Conservation (phyloP, 1,140 invertebrate species). For the Hycleus cichorii region DNA sequence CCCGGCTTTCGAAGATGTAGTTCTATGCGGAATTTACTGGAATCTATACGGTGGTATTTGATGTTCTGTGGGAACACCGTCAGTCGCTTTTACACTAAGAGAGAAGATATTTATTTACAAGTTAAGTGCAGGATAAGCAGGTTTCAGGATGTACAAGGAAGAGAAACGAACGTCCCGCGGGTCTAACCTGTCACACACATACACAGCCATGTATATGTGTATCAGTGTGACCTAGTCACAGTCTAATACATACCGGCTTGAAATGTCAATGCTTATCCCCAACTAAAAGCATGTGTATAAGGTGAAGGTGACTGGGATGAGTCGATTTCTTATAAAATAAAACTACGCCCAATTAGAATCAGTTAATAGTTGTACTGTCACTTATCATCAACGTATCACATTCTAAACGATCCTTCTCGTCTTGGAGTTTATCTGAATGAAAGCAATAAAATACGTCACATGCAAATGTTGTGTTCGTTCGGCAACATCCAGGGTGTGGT, state of each 20-base stretch:
- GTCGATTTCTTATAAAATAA: background rate
- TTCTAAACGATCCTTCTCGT: slow-evolving; percentile 13
- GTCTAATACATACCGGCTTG: slow-evolving; percentile 24
- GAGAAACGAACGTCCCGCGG: slow-evolving; percentile 21
- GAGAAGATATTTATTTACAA: slow-evolving; percentile 7
- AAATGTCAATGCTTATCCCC: slow-evolving; percentile 32
- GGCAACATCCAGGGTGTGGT: slow-evolving; percentile 40
- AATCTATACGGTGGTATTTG: too few relatives aligned
- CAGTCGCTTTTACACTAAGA: background rate
- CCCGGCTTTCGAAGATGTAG: too few relatives aligned
- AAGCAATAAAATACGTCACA: slow-evolving; percentile 43
- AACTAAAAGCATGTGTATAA: background rate
- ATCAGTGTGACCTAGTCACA: slow-evolving; percentile 22
- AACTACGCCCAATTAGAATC: too few relatives aligned
- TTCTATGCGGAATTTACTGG: too few relatives aligned
- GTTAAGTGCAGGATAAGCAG: slow-evolving; percentile 8
- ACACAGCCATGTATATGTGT: background rate
- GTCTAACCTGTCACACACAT: slow-evolving; percentile 5
- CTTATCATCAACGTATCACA: background rate
- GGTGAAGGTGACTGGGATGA: background rate
- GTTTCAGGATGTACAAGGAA: background rate
- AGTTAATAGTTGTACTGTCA: background rate
- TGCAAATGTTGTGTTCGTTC: slow-evolving; percentile 36
- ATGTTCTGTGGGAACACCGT: background rate
- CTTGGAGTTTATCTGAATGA: slow-evolving; percentile 37